Evolutionary conservation across 2,113 vertebrate genomes (phyloP).

Genomic region (Glaucidium brasilianum): DNA sequence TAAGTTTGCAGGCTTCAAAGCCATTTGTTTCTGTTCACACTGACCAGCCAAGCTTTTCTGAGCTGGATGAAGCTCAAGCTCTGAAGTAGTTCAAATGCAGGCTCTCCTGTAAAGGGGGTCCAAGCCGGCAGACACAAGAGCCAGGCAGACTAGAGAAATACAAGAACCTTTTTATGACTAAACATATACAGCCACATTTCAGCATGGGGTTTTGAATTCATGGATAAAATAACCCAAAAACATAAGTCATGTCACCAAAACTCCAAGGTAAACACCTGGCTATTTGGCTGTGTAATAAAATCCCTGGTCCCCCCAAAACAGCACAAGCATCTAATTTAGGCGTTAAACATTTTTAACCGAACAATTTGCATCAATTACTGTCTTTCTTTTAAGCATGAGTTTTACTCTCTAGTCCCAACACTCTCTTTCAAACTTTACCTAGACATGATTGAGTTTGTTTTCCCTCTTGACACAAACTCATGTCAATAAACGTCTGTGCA

Average conservation of each 20-base stretch:
- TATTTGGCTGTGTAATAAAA: neutral
- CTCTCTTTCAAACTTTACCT: neutral
- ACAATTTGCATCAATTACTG: neutral
- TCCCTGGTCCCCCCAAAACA: neutral
- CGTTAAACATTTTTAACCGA: neutral
- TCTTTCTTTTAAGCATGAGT: neutral
- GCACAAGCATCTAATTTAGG: neutral
- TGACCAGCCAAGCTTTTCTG: constrained; percentile 20
- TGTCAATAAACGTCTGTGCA: neutral
- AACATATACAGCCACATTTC: constrained; percentile 2
- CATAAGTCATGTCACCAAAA: constrained; percentile 8
- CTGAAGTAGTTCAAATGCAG: neutral
- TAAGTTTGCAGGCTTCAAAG: neutral
- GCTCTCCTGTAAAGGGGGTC: neutral
- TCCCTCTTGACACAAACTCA: neutral
- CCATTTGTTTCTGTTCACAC: neutral
- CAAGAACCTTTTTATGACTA: constrained; percentile 18
- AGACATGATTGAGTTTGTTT: neutral
- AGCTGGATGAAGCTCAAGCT: constrained; percentile 38
- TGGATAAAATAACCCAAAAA: neutral
- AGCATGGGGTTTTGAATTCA: neutral
- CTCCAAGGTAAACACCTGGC: constrained; percentile 7
- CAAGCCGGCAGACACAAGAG: constrained; percentile 13
- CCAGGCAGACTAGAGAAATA: constrained; percentile 11
- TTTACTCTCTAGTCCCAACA: neutral